Evolutionary conservation across 2,797 vertebrate species (phyloP).

Genomic region (Trematomus bernacchii): DNA sequence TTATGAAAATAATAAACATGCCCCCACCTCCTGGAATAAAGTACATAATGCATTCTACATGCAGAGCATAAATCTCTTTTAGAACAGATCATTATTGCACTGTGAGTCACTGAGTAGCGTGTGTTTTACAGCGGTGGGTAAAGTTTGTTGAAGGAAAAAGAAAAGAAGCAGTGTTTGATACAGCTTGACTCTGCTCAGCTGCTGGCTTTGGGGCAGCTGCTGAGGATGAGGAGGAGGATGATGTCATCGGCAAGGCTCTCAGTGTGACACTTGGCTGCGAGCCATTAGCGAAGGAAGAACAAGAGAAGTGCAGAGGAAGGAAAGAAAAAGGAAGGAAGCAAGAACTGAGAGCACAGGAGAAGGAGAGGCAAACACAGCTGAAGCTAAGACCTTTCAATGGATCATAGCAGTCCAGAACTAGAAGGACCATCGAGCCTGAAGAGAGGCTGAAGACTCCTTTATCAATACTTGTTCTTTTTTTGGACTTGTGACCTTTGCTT

Average conservation of each 20-base stretch:
- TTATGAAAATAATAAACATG: slow-evolving; percentile 36
- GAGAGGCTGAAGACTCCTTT: not conserved
- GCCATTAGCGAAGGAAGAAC: slow-evolving; percentile 67
- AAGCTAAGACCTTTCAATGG: slow-evolving; percentile 7
- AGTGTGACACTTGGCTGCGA: slow-evolving; percentile 73
- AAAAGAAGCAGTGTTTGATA: slow-evolving; percentile 57
- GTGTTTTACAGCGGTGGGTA: slow-evolving; percentile 64
- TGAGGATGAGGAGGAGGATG: slow-evolving; percentile 64
- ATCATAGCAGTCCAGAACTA: slow-evolving; percentile 9
- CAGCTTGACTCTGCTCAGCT: slow-evolving; percentile 49
- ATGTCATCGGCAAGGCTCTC: slow-evolving; percentile 80
- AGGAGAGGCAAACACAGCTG: not conserved
- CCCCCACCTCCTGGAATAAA: slow-evolving; percentile 21
- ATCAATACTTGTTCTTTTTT: not conserved
- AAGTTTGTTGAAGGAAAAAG: slow-evolving; percentile 52
- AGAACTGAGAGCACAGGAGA: slow-evolving; percentile 39
- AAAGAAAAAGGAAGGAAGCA: slow-evolving; percentile 6
- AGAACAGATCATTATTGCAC: slow-evolving; percentile 54
- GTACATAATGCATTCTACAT: slow-evolving; percentile 51
- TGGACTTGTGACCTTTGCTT: not conserved
- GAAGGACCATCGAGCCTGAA: not conserved
- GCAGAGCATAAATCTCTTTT: slow-evolving; percentile 61
- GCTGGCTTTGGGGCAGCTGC: slow-evolving; percentile 65
- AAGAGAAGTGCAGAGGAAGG: slow-evolving; percentile 42
- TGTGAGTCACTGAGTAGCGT: slow-evolving; percentile 48